Base-by-base conservation (phyloP, 2,797 vertebrate genomes). In the Chloroceryle amazona region DNA sequence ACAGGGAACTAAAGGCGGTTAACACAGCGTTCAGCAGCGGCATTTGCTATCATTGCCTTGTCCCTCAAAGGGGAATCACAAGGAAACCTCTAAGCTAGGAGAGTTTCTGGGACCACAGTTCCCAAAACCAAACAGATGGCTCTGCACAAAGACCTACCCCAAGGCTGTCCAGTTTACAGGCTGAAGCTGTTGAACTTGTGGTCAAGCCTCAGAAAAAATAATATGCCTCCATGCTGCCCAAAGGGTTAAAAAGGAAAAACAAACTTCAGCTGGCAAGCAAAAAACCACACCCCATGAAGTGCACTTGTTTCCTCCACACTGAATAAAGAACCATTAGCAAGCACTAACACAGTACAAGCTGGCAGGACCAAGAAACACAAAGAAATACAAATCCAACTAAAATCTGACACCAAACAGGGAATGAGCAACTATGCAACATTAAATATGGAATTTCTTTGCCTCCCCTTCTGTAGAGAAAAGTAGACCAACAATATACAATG, bases 181-280 rank as follows among this genome's bases (percentile, higher is more conserved):
- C 51, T 42, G 35, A 26, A 60, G n/a, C 73, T 70, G 25, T 41
- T 39, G 19, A 79, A 68, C 12, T 22, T 51, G 4, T 22, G 61
- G 20, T 58, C 22, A 47, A 51, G 25, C 9, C 47, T 44, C 33
- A 78, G 39, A 47, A 73, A 73, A 58, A 83, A 26, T 13, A 2
- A 0, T 19, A 7, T 0, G 1, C 29, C 29, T 42, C 13, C 41
- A 14, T 26, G 8, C 19, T 76, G 47, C 42, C 78, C 8, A 35
- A 58, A 90, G 58, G 13, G 70, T 63, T 73, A 82, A 75, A 89
- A 42, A 83, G 15, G 15, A 1, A 6, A 39, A 22, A 11, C 1
- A 3, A 41, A 23, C 10, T 78, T 79, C 8, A 68, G 46, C 29
- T 73, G 86, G 37, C 17, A 78, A 66, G 33, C 10, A 41, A 65